These are phyloP conservation scores for Nomada lathburiana DNA, from an alignment of 2,888 invertebrate genomes.

Conservation along the genomic window DNA sequence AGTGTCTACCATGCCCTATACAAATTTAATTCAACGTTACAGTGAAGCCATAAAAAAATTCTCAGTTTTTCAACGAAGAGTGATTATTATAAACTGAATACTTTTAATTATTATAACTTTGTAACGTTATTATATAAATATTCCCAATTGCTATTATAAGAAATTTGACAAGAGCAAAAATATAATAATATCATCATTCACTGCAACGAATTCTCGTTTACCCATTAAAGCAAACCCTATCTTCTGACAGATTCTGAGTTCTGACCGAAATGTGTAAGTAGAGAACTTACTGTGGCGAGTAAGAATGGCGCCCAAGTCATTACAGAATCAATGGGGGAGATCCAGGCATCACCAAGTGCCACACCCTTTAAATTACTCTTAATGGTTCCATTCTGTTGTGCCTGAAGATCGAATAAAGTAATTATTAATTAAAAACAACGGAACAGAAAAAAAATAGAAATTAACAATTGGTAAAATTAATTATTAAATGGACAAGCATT, in stretches of 20 bases:
- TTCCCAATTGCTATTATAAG: no score
- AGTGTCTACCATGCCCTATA: conserved; percentile 89
- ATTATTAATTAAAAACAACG: neutral
- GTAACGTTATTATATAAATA: no score
- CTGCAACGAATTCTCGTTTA: no score
- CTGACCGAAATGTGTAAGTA: neutral
- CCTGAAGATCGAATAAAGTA: conserved; percentile 83
- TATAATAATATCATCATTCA: no score
- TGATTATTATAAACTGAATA: no score
- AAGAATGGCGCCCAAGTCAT: conserved; percentile 93
- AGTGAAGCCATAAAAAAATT: no score
- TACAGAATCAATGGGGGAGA: conserved; percentile 93
- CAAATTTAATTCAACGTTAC: conserved; percentile 6
- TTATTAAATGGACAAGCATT: no score
- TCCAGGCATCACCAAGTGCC: conserved; percentile 95
- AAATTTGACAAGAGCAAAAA: no score
- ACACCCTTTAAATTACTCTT: conserved; percentile 91
- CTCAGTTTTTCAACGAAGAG: no score
- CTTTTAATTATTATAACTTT: no score
- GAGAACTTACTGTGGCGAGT: conserved; percentile 87
- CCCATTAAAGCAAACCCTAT: no score
- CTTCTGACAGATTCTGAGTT: no score
- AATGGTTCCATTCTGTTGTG: conserved; percentile 87
- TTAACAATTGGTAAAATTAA: conserved; percentile 3
- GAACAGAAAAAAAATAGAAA: neutral